Base-by-base conservation (phyloP, 2,797 vertebrate species). In the Distichodus sexfasciatus region DNA sequence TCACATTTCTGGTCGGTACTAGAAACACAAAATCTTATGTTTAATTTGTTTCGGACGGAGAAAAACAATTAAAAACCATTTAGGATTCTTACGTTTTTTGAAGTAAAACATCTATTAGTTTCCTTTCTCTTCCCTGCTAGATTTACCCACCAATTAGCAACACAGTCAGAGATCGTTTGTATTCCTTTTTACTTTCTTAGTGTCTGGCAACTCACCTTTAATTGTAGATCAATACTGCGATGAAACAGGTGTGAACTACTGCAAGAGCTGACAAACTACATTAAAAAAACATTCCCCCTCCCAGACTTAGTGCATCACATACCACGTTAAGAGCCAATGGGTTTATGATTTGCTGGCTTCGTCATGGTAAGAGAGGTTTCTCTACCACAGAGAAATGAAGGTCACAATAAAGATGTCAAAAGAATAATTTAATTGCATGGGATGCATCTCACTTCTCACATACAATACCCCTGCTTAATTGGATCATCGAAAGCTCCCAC, bases 391-490 rank as follows among this genome's bases (percentile, higher is more conserved):
- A 21, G 63, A 36, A 62, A 47, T 48, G 81, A 81, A 41, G 40
- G 65, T 63, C 33, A 24, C 24, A 59, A 46, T 58, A 55, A 67
- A 84, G 77, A 82, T 82, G 76, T 81, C 78, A 71, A 77, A 36
- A 74, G 63, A 69, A 65, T 48, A 66, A 66, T 81, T 78, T 84
- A 71, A 71, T 78, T 74, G 69, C 64, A 77, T 78, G 46, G 55
- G 44, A 66, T 64, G 23, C 28, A 19, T 46, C 75, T 78, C 57
- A 21, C 71, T 54, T 68, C 47, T 35, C 50, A 66, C 61, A 78
- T 83, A 77, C 74, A 26, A 66, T 69, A 55, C 79, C 53, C 64
- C 54, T 72, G 41, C 69, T 79, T 87, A 87, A 89, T 86, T 84
- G 77, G 80, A 85, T 80, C 78, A 74, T 73, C 50, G 9, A 63